Base-by-base conservation (phyloP, 2,797 vertebrate genomes). In the Acanthiza pusilla region DNA sequence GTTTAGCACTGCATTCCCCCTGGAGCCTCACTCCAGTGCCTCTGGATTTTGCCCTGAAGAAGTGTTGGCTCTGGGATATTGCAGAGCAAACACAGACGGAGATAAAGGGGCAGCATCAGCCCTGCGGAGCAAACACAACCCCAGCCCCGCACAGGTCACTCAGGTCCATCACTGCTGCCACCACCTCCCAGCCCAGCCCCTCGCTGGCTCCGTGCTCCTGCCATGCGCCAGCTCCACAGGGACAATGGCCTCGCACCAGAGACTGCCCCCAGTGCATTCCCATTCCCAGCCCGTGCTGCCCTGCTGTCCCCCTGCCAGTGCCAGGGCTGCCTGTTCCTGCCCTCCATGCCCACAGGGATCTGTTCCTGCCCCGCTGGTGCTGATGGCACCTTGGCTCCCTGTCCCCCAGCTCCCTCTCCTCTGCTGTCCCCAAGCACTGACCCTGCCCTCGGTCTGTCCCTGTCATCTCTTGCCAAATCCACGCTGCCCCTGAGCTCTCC, bases 31-130 rank as follows among this genome's bases (percentile, higher is more conserved):
- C 79, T 34, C 23, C n/a, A 32, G 26, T 0, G 1, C 12, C 85
- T 68, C 58, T 70, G 90, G 88, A 90, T 94, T 96, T 94, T 95
- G 95, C 76, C 89, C 91, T 26, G 66, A n/a, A 58, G 23, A 25
- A 60, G 6, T 17, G 38, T 13, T 75, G 85, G 38, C 72, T 81
- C 20, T 25, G 11, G 79, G 66, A 55, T 50, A 62, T 16, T 40
- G 51, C 70, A 66, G 54, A 81, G 76, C 76, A 95, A 94, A 95
- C 68, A 91, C 25, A 17, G 42, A 42, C 3, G 5, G 53, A 78
- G 93, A 78, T 94, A 85, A 89, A 72, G 54, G 65, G 61, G 32
- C 53, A 72, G 43, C 16, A 47, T 36, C 10, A 3, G 4, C 51
- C 3, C 0, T n/a, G 45, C 6, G 18, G 40, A 66, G 82, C 88